Percentiles rank a stretch among this genome's conserved stretches.
Evolutionary conservation across 2,888 invertebrate genomes (phyloP).

Genomic region (Tineola bisselliella): DNA sequence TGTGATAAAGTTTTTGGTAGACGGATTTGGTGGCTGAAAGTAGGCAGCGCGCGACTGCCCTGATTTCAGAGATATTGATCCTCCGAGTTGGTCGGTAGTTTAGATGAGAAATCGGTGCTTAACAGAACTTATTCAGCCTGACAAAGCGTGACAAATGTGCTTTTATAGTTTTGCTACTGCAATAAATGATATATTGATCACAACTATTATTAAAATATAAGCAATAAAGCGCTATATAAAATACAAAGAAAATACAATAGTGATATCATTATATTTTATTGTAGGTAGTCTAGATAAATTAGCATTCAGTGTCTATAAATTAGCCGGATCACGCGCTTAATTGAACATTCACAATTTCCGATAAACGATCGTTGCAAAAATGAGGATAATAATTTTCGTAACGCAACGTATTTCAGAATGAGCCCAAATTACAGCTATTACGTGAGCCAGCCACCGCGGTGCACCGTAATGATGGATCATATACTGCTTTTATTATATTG

Average conservation of each 20-base stretch:
- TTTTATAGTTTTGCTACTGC: neutral
- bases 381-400: slow-evolving; percentile 52
- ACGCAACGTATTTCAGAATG: slow-evolving; percentile 48
- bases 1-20: slow-evolving; percentile 48
- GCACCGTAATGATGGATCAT: slow-evolving; percentile 38
- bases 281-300: too few species aligned
- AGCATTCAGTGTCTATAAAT: neutral
- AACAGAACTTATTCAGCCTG: neutral
- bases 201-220: neutral
- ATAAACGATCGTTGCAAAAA: slow-evolving; percentile 53
- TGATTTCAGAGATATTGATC: slow-evolving; percentile 57
- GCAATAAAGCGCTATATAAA: too few species aligned
- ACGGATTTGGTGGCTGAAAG: slow-evolving; percentile 48
- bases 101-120: slow-evolving; percentile 9
- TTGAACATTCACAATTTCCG: neutral
- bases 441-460: slow-evolving; percentile 36
- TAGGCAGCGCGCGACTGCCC: slow-evolving; percentile 46
- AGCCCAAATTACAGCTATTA: slow-evolving; percentile 54
- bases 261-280: too few species aligned
- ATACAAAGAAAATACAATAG: too few species aligned
- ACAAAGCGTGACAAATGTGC: neutral
- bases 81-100: slow-evolving; percentile 21
- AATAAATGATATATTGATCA: neutral
- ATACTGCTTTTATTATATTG: slow-evolving; percentile 15
- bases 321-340: neutral